Base-by-base conservation (phyloP, 2,113 vertebrate species). In the Atractosteus spatula region DNA sequence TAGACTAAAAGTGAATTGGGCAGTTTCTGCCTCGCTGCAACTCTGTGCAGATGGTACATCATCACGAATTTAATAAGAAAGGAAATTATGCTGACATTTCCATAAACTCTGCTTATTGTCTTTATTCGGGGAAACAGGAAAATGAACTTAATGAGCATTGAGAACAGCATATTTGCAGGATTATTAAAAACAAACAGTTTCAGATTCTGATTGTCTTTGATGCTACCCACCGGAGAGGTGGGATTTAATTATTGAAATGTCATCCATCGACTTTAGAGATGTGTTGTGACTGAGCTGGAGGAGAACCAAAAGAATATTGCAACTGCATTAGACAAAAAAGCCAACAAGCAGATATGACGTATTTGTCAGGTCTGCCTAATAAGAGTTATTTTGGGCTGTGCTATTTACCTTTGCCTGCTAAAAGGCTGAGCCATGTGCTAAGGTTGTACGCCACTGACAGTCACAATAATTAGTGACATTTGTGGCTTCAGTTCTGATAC, bases 221-320 rank as follows among this genome's bases (percentile, higher is more conserved):
- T 47, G 45, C 47, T n/a, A 56, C 14, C 57, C 13, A 51, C 57
- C 4, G 0, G 8, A 54, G 54, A 62, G 57, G 61, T 51, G 71
- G 72, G 59, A 29, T 68, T 69, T 77, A 67, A 74, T 75, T 79
- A 76, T 42, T 56, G 16, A 75, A 76, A 80, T 73, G 76, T 78
- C 80, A 76, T 63, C 55, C 47, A 55, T n/a, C 29, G 14, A 14
- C 56, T 70, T 79, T 67, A 70, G 73, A 71, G 55, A 68, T 16
- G 7, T 14, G 42, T 5, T 51, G 47, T 10, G 47, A 59, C 3
- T 14, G 11, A 59, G 7, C 11, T 11, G 11, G 56, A 59, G 7
- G 14, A 59, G 56, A 59, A 59, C 47, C 5, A 12, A 13, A 59
- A 59, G 3, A 51, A 51, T 51, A 51, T 51, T 51, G 47, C 47